Percentiles rank a stretch among this genome's conserved stretches.
Evolutionary conservation across 2,113 vertebrate species (phyloP).

Genomic region (Plestiodon gilberti): DNA sequence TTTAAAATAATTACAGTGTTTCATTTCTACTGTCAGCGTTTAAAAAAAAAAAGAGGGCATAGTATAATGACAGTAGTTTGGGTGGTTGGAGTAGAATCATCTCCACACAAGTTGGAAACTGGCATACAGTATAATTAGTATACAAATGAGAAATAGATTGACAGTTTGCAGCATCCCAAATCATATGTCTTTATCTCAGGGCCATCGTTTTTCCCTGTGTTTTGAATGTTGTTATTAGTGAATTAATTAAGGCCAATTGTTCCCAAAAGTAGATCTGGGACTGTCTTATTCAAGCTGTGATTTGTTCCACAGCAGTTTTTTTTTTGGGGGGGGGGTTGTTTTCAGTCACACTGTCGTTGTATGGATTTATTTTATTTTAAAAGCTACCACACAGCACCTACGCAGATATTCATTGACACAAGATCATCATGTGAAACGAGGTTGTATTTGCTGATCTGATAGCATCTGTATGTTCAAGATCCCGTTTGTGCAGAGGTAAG

Average conservation of each 20-base stretch:
- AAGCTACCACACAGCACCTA: background rate
- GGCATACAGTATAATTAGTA: background rate
- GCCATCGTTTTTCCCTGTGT: background rate
- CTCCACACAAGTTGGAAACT: background rate
- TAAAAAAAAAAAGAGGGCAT: background rate
- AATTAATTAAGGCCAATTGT: slow-evolving; percentile 4
- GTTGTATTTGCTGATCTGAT: background rate
- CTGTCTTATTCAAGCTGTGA: slow-evolving; percentile 6
- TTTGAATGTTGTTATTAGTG: background rate
- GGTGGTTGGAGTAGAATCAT: background rate
- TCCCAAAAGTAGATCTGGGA: background rate
- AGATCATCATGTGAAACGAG: background rate
- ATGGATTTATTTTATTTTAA: background rate
- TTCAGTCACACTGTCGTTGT: background rate
- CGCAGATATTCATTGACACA: background rate
- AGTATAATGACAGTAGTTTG: background rate
- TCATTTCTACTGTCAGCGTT: background rate
- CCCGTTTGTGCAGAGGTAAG: background rate
- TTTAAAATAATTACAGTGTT: background rate
- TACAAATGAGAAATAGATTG: background rate
- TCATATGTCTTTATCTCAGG: background rate
- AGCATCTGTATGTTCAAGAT: background rate
- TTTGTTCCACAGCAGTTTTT: background rate
- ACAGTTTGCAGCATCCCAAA: background rate
- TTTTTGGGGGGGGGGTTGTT: too few species aligned